Percentiles rank a stretch among this genome's conserved stretches.
Evolutionary conservation across 2,888 invertebrate genomes (phyloP).

Genomic region (Stenurella melanura): DNA sequence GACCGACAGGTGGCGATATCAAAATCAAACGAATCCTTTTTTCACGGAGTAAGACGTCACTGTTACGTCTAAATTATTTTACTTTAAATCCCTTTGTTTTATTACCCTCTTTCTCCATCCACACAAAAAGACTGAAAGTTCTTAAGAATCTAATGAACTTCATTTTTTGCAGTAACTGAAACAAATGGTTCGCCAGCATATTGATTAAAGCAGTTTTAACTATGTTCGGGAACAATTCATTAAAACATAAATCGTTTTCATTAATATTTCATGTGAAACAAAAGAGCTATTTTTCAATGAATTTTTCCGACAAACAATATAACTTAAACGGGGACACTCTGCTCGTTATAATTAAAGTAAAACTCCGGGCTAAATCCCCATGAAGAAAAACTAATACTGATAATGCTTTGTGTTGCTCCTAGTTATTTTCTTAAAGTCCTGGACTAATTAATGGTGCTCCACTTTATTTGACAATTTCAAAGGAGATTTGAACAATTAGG

Average conservation of each 20-base stretch:
- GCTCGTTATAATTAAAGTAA: slow-evolving; percentile 6
- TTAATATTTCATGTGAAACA: slow-evolving; percentile 1
- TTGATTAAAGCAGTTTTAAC: not conserved
- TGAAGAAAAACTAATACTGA: slow-evolving; percentile 7
- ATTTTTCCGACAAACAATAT: not conserved
- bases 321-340: not conserved
- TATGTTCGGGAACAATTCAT: not conserved
- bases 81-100: no score
- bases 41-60: no score
- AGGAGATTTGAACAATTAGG: not conserved
- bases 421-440: no score
- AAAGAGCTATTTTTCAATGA: not conserved
- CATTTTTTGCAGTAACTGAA: not conserved
- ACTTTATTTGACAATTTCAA: not conserved
- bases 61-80: no score
- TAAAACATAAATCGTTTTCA: not conserved
- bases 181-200: not conserved
- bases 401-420: slow-evolving; percentile 10
- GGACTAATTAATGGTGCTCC: slow-evolving; percentile 1
- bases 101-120: no score
- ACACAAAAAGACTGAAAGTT: no score
- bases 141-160: no score
- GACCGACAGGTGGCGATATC: no score
- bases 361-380: not conserved
- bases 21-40: no score